Evolutionary conservation across 2,888 invertebrate genomes (phyloP).

Genomic region (Leptinotarsa rubiginosa): DNA sequence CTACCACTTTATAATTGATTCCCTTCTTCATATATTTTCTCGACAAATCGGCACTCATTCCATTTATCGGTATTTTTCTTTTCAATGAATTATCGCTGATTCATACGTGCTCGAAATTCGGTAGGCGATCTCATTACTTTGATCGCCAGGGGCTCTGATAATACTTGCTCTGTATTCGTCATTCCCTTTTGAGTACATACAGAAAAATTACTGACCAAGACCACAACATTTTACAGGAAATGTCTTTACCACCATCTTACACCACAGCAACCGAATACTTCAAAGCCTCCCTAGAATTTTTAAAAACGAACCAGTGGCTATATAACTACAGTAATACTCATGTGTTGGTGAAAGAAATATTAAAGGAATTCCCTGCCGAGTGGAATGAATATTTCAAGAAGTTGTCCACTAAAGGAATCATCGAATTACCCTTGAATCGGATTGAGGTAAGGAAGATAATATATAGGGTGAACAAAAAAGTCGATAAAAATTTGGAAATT

Average conservation of each 20-base stretch:
- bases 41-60: too few relatives aligned
- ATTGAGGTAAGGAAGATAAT: conserved; percentile 39
- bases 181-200: neutral
- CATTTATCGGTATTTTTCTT: too few relatives aligned
- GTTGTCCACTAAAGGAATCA: conserved; percentile 66
- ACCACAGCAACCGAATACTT: conserved; percentile 68
- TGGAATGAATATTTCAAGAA: conserved; percentile 67
- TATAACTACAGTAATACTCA: conserved; percentile 76
- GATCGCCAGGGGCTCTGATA: too few relatives aligned
- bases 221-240: conserved; percentile 43
- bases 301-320: conserved; percentile 73
- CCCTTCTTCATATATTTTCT: too few relatives aligned
- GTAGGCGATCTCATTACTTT: too few relatives aligned
- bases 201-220: neutral
- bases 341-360: conserved; percentile 69
- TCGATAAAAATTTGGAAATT: neutral
- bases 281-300: conserved; percentile 69
- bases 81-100: too few relatives aligned
- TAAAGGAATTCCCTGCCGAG: conserved; percentile 70
- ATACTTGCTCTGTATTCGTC: neutral
- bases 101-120: too few relatives aligned
- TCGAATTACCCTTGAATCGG: conserved; percentile 64
- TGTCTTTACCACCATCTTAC: conserved; percentile 62
- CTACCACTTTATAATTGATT: too few relatives aligned
- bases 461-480: neutral